Conservation (phyloP, 2,113 vertebrate genomes). For the Epinephelus lanceolatus region DNA sequence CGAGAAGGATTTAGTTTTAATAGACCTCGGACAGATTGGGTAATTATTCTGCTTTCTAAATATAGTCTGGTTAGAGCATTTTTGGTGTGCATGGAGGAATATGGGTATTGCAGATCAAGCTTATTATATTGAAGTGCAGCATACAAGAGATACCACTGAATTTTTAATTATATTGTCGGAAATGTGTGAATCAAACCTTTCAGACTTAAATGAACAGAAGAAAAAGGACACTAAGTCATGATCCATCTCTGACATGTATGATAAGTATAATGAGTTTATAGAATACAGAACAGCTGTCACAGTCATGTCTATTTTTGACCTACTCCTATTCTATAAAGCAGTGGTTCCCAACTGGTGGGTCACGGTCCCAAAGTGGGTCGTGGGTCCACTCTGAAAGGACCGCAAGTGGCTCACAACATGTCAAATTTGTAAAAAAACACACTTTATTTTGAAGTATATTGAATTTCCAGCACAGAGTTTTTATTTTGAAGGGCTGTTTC, state of each 20-base stretch:
- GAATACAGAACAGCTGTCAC: not conserved
- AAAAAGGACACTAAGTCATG: not conserved
- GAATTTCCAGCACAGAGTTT: no score
- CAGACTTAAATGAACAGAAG: not conserved
- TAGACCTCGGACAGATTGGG: conserved; percentile 98
- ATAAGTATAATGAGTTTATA: not conserved
- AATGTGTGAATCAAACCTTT: not conserved
- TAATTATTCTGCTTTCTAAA: conserved; percentile 68
- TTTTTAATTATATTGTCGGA: not conserved
- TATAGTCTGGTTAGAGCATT: not conserved
- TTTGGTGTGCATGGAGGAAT: not conserved
- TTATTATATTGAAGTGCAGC: not conserved
- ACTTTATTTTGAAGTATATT: no score
- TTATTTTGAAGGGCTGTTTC: no score
- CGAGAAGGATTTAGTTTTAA: conserved; percentile 97
- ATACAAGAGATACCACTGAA: no score
- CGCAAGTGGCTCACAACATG: no score
- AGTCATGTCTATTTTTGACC: no score
- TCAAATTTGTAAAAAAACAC: no score
- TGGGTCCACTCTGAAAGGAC: no score
- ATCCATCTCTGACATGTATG: not conserved
- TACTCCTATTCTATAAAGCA: no score
- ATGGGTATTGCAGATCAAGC: not conserved
- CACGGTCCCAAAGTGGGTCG: no score
- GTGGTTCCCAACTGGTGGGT: no score